Base-by-base conservation (phyloP, 2,888 invertebrate species). In the Sinohyriopsis cumingii region DNA sequence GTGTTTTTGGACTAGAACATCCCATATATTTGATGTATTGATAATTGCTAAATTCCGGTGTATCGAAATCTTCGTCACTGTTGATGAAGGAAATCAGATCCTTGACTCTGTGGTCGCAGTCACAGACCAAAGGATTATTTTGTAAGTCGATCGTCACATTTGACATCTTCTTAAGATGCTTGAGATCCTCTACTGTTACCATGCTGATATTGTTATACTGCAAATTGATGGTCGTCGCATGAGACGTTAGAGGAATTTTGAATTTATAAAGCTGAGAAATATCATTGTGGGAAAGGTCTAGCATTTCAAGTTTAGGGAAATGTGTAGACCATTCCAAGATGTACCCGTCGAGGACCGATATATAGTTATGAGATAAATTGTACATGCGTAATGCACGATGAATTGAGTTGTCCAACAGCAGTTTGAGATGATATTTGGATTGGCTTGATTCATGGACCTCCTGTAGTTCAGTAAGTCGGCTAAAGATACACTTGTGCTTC, bases 231-330 rank as follows among this genome's bases (percentile, higher is more conserved):
- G 75, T 76, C 1, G 74, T 76, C 15, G 73, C 62, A n/a, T 56
- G 62, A 25, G 68, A 72, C 1, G 69, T 70, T 19, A 74, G 54
- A 7, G 78, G 77, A 15, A 78, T 55, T 25, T 69, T 65, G 55
- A 80, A 80, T 20, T 81, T 66, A 12, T 76, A 71, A 18, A 84
- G 60, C 55, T 72, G 68, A 1, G 79, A 73, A 22, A 86, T 81
- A 12, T 72, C 60, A 65, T 86, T 85, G 56, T 80, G 67, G 3
- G 82, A 82, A 0, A 85, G 69, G 55, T 86, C 84, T 55, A 83
- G 65, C 15, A 72, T 70, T 45, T 81, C 76, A 22, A 83, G 64
- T 28, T 78, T 79, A 0, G 78, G 80, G 63, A 82, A 86, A 59
- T 79, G 68, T 15, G 72, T 61, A 12, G 81, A 78, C 79, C 84